Base-by-base conservation (phyloP, 2,888 invertebrate genomes). In the Scaptomyza parva region DNA sequence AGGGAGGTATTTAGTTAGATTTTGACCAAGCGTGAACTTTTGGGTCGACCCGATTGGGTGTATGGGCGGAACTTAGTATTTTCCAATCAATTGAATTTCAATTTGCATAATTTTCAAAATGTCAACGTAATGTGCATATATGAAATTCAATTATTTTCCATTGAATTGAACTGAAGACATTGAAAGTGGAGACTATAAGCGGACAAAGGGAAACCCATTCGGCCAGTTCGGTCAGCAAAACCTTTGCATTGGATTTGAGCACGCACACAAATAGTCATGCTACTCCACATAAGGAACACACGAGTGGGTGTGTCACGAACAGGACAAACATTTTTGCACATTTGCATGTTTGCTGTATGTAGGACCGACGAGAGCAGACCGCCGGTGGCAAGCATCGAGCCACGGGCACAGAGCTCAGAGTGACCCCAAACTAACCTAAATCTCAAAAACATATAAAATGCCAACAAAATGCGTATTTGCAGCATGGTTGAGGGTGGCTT, bases 81-180 rank as follows among this genome's bases (percentile, higher is more conserved):
- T 84, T 87, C 88, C 84, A 88, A 88, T 88, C 84, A 84, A 84
- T 84, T 84, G 88, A 84, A 84, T 85, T 84, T 81, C 84, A 87
- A 84, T 84, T 84, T 84, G 87, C 84, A 84, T 84, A 88, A 84
- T 88, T 84, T 86, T 62, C 65, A 71, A 50, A 81, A 84, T 85
- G 84, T 85, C 87, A 85, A 81, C 68, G 86, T 84, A 86, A 88
- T 88, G 87, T 76, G 67, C 78, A 73, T 72, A 65, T 76, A 75
- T 85, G 71, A 84, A 84, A 88, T 85, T 88, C 88, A 88, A 84
- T 84, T 84, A 88, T 85, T 87, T 88, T 84, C 87, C 87, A 87
- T 88, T 84, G 88, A 88, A 85, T 78, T 88, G 82, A 87, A 59
- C 88, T 67, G 71, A 63, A 88, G 88, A 88, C 76, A 84, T 88